Evolutionary conservation across 92 coral and sea anemone genomes (phyloP), one percentile per base, ranked within the genome.

Genomic region (Epizoanthus fatuus): DNA sequence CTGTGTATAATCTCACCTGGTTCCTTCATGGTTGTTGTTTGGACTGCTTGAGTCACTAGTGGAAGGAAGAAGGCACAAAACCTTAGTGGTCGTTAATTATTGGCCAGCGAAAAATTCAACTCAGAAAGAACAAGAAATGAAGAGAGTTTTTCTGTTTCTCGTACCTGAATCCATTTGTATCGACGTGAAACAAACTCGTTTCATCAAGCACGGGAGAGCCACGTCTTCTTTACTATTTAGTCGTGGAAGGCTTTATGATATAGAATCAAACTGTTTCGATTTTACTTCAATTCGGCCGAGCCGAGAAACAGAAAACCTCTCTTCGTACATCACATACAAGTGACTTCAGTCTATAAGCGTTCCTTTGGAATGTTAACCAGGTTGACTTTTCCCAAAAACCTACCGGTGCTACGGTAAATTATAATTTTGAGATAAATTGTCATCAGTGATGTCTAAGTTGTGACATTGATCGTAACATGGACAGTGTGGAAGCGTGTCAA

Each of bases 221-320:
- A 8, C 49, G 12, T 58, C 63, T 29, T 74, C 63, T 9, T 53
- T 42, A 54, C 5, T 40, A 38, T 75, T 75, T 58, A 38, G 51
- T 57, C 66, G 22, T 40, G 55, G 20, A 17, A 75, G 67, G 15
- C 35, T 29, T 65, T 32, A 52, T 6, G 35, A 35, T 66, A 56
- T 66, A 39, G 39, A 44, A 19, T 57, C 51, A 13, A 69, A 8
- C 53, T 37, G 53, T 40, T 69, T 44, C 19, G 53, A 37, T 4
- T 22, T 8, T 35, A 5, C 20, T 17, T 3, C 3, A 8, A 51
- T 10, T 17, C 37, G 39, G 39, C 52, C 60, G 44, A 15, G 80
- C 40, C 13, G 64, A 75, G 80, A 75, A 75, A 75, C 80, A 75
- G 80, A 75, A 75, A 75, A 75, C 67, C 12, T 56, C 80, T 75